phyloP scores from a whole-genome alignment of 2,888 invertebrate species.

The Rhagophthalmus giganteus region DNA sequence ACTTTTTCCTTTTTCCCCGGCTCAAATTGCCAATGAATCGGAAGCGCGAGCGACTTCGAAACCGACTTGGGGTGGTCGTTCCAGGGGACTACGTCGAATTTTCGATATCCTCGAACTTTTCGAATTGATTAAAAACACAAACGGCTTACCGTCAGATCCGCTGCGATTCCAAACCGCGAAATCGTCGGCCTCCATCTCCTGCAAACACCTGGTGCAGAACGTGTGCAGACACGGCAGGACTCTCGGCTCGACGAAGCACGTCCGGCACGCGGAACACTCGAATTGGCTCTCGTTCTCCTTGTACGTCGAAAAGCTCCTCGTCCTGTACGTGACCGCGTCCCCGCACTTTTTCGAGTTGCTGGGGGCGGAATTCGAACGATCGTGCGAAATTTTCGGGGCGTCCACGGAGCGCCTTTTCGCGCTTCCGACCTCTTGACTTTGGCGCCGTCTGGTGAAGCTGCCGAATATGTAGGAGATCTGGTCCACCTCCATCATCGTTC shows the following conservation, averaged over 20 bases:
- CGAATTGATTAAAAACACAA: too few species aligned
- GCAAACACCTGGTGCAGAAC: slow-evolving; percentile 71
- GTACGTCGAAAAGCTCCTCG: slow-evolving; percentile 40
- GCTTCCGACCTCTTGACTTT: slow-evolving; percentile 59
- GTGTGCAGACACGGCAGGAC: slow-evolving; percentile 72
- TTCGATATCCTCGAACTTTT: too few species aligned
- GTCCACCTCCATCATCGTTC: slow-evolving; percentile 63
- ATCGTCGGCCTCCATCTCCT: slow-evolving; percentile 51
- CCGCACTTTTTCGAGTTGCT: slow-evolving; percentile 45
- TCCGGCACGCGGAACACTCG: slow-evolving; percentile 64
- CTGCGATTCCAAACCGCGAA: slow-evolving; percentile 23
- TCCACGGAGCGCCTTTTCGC: slow-evolving; percentile 47
- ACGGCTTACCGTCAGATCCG: slow-evolving; percentile 34
- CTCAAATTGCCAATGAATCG: too few species aligned
- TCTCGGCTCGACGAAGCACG: slow-evolving; percentile 66
- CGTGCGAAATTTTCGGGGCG: slow-evolving; percentile 42
- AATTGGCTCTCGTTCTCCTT: slow-evolving; percentile 53
- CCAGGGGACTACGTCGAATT: too few species aligned
- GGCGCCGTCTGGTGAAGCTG: slow-evolving; percentile 63
- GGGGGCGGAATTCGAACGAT: slow-evolving; percentile 50
- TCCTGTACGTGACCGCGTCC: slow-evolving; percentile 36
- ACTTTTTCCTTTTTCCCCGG: too few species aligned
- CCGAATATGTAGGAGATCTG: slow-evolving; percentile 66
- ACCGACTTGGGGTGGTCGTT: too few species aligned
- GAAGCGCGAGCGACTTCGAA: too few species aligned